These are phyloP conservation scores for Enteromius fasciolatus DNA, from an alignment of 2,797 vertebrate species.

Conservation along the genomic window DNA sequence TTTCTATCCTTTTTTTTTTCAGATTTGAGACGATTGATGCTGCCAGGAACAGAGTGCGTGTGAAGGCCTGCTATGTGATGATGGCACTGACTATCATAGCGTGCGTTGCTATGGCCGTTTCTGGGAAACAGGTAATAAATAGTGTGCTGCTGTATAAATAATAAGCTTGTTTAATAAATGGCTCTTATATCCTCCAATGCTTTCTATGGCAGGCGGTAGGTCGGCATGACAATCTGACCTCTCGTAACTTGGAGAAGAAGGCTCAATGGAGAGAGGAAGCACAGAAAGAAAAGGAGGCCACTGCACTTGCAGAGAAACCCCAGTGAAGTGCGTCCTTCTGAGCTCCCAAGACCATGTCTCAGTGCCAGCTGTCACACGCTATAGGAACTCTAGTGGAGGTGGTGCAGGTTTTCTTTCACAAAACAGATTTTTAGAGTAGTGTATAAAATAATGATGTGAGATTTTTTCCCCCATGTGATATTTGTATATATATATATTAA, in stretches of 20 bases:
- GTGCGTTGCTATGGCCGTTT: constrained; percentile 79
- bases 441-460: constrained; percentile 16
- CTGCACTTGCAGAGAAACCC: constrained; percentile 59
- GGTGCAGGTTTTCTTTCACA: background rate
- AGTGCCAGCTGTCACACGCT: background rate
- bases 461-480: background rate
- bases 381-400: background rate
- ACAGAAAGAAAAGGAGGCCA: constrained; percentile 55
- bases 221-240: constrained; percentile 79
- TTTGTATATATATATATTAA: background rate
- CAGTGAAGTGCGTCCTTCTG: constrained; percentile 61
- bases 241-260: constrained; percentile 86
- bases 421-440: background rate
- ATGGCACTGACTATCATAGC: constrained; percentile 79
- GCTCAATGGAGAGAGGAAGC: constrained; percentile 80
- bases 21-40: constrained; percentile 86
- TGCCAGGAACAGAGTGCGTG: constrained; percentile 84
- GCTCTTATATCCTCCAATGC: background rate
- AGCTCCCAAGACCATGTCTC: background rate
- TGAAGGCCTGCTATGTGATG: constrained; percentile 88
- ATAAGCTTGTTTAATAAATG: background rate
- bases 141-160: background rate
- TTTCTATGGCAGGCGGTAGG: constrained; percentile 73
- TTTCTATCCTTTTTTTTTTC: background rate
- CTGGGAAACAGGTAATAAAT: constrained; percentile 86